Base-by-base conservation (phyloP, 1,140 invertebrate genomes). In the Drosophila saltans region DNA sequence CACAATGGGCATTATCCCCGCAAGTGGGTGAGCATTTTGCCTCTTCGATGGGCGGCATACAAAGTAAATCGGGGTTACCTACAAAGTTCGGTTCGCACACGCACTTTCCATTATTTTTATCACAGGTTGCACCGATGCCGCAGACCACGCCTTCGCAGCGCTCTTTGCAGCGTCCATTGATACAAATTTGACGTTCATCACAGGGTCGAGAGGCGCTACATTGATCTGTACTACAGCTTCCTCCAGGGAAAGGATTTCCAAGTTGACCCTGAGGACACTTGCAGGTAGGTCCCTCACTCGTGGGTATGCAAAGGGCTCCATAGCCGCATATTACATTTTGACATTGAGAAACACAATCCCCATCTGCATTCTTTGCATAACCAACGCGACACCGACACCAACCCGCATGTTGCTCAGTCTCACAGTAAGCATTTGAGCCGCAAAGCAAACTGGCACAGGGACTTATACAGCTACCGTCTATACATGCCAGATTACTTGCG, bases 171-270 rank as follows among this genome's bases (percentile, higher is more conserved):
- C 96, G 94, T 28, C 97, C 97, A 21, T 96, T 94, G 68, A 98
- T 95, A 90, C 97, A 98, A 1, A 97, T 94, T 82, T 96, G 95
- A 0, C 96, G 96, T 39, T 95, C 94, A 30, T 94, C 94, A 83
- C 97, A 98, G 2, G 97, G 96, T 28, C 95, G 93, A 0, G 94
- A 93, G 1, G 95, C 93, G 0, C 96, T 97, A 91, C 97, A 98
- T 41, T 97, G 93, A 92, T 97, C 97, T 40, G 96, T 95, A 39
- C 93, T 93, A 92, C 97, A 98, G 41, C 93, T 93, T 36, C 97
- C 97, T 33, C 97, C 97, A 6, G 97, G 96, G 93, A 98, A 98
- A 21, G 97, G 97, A 93, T 98, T 98, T 1, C 97, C 97, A 45
- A 95, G 94, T 86, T 96, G 96, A 40, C 97, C 97, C 91, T 97